Conservation (phyloP, 2,113 vertebrate genomes). For the Gallinago media region DNA sequence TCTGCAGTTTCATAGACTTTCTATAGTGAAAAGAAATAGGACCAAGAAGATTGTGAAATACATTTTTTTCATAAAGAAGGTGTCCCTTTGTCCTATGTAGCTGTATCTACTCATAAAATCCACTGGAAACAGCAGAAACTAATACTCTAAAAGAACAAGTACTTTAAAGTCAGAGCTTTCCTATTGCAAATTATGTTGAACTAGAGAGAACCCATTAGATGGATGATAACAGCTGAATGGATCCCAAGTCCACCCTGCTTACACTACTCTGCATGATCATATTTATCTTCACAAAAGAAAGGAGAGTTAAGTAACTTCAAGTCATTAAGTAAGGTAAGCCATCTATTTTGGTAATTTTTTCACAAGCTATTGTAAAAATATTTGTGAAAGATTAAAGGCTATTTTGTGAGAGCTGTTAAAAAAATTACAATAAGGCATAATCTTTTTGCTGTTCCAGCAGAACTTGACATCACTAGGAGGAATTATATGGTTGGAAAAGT, state of each 20-base stretch:
- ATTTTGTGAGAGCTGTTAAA: neutral
- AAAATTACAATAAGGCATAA: neutral
- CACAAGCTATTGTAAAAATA: neutral
- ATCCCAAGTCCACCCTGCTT: neutral
- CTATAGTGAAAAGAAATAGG: slow-evolving; percentile 13
- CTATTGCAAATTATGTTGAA: neutral
- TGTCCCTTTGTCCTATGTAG: neutral
- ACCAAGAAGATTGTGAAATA: neutral
- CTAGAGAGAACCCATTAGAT: neutral
- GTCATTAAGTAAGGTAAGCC: neutral
- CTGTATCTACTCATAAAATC: neutral
- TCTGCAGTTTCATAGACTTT: neutral
- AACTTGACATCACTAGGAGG: neutral
- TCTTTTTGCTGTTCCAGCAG: neutral
- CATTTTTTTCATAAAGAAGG: slow-evolving; percentile 5
- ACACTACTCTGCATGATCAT: neutral
- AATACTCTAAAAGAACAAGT: neutral
- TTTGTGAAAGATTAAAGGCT: neutral
- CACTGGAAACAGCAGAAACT: neutral
- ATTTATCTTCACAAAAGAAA: neutral
- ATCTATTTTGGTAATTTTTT: neutral
- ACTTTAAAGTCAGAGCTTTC: neutral
- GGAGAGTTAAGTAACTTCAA: neutral
- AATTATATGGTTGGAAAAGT: neutral
- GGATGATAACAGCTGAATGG: neutral